A percentile compares a stretch with the other conserved stretches of the same genome.
These are phyloP conservation scores for Euwallacea fornicatus DNA, from an alignment of 1,140 invertebrate species.

Conservation along the genomic window DNA sequence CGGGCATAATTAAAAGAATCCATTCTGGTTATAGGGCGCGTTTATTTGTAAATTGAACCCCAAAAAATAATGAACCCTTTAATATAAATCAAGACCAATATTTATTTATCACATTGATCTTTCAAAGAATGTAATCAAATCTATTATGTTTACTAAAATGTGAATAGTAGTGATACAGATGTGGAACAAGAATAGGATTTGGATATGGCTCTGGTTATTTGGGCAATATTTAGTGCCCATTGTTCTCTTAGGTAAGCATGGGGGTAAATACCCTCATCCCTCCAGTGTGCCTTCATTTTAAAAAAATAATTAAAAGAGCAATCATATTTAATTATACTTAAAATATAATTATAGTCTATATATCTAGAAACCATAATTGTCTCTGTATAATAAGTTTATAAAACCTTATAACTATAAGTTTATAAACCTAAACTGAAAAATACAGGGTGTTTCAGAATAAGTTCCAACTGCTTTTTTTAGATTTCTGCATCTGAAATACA, in stretches of 20 bases:
- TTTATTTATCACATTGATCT: too few relatives aligned
- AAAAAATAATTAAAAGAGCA: background rate
- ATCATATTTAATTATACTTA: background rate
- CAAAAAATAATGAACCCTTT: too few relatives aligned
- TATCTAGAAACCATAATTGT: background rate
- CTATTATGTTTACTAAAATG: too few relatives aligned
- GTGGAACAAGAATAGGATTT: background rate
- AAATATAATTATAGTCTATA: background rate
- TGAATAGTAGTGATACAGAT: background rate
- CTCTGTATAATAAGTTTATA: background rate
- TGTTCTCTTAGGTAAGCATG: background rate
- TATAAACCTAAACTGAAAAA: too few relatives aligned
- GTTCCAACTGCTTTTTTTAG: too few relatives aligned
- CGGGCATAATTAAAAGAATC: too few relatives aligned
- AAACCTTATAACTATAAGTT: background rate
- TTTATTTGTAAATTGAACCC: too few relatives aligned
- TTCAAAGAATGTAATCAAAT: too few relatives aligned
- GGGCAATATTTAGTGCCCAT: background rate
- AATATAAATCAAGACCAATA: too few relatives aligned
- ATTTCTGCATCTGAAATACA: too few relatives aligned
- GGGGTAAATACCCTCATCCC: background rate
- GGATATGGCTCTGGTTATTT: slow-evolving; percentile 1
- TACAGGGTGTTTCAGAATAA: too few relatives aligned
- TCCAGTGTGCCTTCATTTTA: background rate
- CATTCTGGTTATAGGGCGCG: too few relatives aligned